phyloP scores from a whole-genome alignment of 2,888 invertebrate species.

The Eupithecia pulchellata region DNA sequence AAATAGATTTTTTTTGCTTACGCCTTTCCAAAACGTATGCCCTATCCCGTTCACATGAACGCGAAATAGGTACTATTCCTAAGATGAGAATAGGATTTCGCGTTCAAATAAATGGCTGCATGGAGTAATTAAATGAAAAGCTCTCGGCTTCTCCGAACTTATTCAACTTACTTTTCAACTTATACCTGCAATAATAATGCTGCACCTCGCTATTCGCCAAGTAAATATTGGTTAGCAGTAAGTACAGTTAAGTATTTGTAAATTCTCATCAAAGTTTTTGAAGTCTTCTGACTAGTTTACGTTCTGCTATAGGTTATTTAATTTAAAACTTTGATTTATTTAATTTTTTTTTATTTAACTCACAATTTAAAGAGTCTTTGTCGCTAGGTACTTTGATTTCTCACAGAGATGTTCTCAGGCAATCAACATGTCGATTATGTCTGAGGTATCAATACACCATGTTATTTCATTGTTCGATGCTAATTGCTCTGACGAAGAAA shows the following conservation, averaged over 20 bases:
- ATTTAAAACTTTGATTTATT: too few relatives aligned
- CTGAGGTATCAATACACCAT: neutral
- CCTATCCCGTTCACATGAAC: neutral
- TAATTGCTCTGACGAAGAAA: neutral
- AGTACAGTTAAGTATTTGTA: neutral
- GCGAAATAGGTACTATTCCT: neutral
- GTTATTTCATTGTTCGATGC: constrained; percentile 2
- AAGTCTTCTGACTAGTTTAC: neutral
- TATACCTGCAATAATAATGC: neutral
- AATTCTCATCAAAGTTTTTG: neutral
- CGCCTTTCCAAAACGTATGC: too few relatives aligned
- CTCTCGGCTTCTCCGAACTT: neutral
- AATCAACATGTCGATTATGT: neutral
- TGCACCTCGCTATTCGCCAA: neutral
- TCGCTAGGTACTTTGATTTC: neutral
- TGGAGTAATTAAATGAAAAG: neutral
- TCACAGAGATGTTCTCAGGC: neutral
- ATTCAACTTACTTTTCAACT: too few relatives aligned
- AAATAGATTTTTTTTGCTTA: neutral
- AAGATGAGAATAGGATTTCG: too few relatives aligned
- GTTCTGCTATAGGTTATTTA: neutral
- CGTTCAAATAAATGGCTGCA: neutral
- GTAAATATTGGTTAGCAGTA: neutral
- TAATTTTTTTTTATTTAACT: too few relatives aligned
- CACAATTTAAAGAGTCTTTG: too few relatives aligned